Evolutionary conservation across 1,140 invertebrate species (phyloP).

Genomic region (Cryptotermes secundus): DNA sequence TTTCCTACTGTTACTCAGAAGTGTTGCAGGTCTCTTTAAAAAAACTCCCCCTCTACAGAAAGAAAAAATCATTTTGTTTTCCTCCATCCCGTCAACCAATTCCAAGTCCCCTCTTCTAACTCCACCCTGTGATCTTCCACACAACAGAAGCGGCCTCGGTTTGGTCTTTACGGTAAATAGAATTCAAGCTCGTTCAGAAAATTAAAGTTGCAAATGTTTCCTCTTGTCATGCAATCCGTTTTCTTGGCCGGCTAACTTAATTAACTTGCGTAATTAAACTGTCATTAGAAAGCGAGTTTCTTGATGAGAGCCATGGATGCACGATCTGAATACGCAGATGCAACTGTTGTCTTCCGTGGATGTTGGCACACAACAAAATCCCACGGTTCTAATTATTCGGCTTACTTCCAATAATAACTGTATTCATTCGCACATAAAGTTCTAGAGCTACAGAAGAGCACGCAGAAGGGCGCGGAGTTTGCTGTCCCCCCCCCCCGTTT

Average conservation of each 20-base stretch:
- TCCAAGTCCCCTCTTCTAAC: no score
- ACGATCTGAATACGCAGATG: slow-evolving; percentile 35
- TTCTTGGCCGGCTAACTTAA: slow-evolving; percentile 33
- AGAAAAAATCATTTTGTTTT: slow-evolving; percentile 18
- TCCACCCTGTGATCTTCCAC: not conserved
- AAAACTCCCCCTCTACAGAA: not conserved
- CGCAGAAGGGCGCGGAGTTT: no score
- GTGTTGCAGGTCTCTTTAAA: not conserved
- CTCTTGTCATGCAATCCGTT: slow-evolving; percentile 35
- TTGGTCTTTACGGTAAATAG: slow-evolving; percentile 21
- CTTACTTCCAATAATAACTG: no score
- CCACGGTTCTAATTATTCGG: no score
- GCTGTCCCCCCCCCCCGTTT: no score
- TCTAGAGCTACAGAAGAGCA: no score
- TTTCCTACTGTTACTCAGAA: not conserved
- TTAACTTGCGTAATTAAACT: slow-evolving; percentile 36
- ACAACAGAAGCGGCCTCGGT: slow-evolving; percentile 6
- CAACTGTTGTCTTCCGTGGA: not conserved
- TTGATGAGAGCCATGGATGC: slow-evolving; percentile 24
- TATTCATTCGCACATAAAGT: no score
- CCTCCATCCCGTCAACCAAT: not conserved
- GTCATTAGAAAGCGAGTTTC: slow-evolving; percentile 34
- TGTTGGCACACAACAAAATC: no score
- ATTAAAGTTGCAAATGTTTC: slow-evolving; percentile 34
- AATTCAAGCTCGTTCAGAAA: slow-evolving; percentile 28